Conservation (phyloP, 2,113 vertebrate genomes). For the Alaudala cheleensis region DNA sequence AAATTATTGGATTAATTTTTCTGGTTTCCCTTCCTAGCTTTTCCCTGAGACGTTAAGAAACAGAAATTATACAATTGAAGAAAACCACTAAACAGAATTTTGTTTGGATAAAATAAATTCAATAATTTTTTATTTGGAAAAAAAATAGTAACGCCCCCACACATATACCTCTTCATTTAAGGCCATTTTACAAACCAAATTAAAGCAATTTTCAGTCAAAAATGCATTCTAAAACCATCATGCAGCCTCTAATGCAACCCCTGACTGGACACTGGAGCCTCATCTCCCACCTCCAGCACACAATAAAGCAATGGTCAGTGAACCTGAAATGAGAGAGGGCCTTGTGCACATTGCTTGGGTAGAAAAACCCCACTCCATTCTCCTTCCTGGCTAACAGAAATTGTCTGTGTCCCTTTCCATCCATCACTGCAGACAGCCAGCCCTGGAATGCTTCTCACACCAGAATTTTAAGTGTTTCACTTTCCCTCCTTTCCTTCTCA, state of each 20-base stretch:
- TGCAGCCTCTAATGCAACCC: neutral
- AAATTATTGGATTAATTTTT: neutral
- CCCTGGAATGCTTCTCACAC: neutral
- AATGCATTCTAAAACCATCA: neutral
- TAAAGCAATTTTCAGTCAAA: neutral
- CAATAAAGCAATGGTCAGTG: neutral
- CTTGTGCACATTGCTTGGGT: neutral
- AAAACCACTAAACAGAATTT: neutral
- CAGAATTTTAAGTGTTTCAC: fast-evolving
- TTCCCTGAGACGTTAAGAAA: neutral
- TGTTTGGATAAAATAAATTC: neutral
- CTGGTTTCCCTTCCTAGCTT: neutral
- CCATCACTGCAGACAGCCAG: neutral
- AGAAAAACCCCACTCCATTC: neutral
- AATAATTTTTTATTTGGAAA: neutral
- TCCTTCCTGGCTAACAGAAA: neutral
- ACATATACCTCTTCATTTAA: neutral
- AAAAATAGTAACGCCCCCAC: neutral
- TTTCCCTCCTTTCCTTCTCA: neutral
- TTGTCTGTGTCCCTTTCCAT: neutral
- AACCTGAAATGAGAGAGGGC: neutral
- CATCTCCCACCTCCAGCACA: neutral
- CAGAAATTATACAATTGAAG: neutral
- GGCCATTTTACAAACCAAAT: neutral
- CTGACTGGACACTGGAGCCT: neutral